These are phyloP conservation scores for Astatoreochromis straeleni DNA, from an alignment of 2,113 vertebrate species.

Conservation along the genomic window DNA sequence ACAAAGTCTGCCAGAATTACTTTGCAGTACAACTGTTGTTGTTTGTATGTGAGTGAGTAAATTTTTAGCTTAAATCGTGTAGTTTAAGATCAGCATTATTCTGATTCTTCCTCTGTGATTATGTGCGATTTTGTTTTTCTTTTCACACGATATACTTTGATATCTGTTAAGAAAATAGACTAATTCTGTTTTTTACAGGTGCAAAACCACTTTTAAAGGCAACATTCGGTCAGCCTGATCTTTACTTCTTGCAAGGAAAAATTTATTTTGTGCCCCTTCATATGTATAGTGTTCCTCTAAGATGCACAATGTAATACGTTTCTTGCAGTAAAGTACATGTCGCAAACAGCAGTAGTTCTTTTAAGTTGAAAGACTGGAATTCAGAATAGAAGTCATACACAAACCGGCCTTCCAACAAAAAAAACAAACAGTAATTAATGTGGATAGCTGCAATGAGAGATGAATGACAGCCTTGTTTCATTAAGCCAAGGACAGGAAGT, in stretches of 20 bases:
- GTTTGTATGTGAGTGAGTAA: background rate
- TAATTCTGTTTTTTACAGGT: accelerated
- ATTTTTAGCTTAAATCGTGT: background rate
- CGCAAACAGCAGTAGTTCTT: accelerated
- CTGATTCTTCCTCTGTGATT: background rate
- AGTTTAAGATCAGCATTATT: background rate
- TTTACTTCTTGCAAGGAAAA: background rate
- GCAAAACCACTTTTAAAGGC: background rate
- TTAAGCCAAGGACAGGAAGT: background rate
- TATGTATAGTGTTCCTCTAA: background rate
- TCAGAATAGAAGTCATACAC: background rate
- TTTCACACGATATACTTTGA: background rate
- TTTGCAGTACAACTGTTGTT: background rate
- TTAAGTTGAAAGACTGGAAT: background rate
- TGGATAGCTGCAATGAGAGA: background rate
- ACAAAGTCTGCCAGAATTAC: background rate
- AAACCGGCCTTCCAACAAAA: accelerated
- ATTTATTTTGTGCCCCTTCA: background rate
- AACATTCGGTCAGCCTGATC: background rate
- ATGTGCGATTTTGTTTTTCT: background rate
- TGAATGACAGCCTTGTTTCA: background rate
- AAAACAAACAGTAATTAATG: background rate
- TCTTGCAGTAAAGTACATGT: background rate
- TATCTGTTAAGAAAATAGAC: background rate
- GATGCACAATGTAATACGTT: background rate